Percentiles rank a stretch among this genome's conserved stretches.
These are phyloP conservation scores for Melolontha melolontha DNA, from an alignment of 2,888 invertebrate genomes.

Conservation along the genomic window DNA sequence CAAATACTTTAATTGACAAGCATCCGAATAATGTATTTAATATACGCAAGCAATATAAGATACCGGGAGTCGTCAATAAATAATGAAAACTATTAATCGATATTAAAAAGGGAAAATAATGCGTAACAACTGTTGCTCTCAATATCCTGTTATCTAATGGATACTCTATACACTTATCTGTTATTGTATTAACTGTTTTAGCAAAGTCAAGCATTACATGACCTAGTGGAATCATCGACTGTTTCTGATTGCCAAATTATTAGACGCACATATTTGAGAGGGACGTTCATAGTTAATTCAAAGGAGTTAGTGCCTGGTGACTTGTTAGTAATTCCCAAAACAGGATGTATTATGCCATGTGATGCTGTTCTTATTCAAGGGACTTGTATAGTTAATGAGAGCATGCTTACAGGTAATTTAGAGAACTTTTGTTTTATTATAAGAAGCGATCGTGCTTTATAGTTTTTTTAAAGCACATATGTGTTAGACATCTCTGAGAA, in stretches of 20 bases:
- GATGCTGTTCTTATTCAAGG: slow-evolving; percentile 90
- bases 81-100: too few relatives aligned
- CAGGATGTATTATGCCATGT: slow-evolving; percentile 82
- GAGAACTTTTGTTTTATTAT: neutral
- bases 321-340: slow-evolving; percentile 82
- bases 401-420: slow-evolving; percentile 86
- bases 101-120: too few relatives aligned
- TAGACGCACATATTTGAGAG: slow-evolving; percentile 67
- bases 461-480: too few relatives aligned
- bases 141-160: too few relatives aligned
- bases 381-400: slow-evolving; percentile 92
- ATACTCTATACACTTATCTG: too few relatives aligned
- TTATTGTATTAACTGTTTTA: slow-evolving; percentile 58
- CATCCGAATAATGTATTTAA: too few relatives aligned
- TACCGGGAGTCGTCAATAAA: too few relatives aligned
- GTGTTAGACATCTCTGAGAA: too few relatives aligned
- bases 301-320: slow-evolving; percentile 88
- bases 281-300: slow-evolving; percentile 67
- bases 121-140: too few relatives aligned
- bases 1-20: too few relatives aligned
- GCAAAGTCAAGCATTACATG: slow-evolving; percentile 77
- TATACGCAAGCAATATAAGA: too few relatives aligned
- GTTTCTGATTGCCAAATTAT: slow-evolving; percentile 72
- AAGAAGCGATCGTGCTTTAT: too few relatives aligned
- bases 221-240: slow-evolving; percentile 75